Evolutionary conservation across 2,113 vertebrate species (phyloP).

Genomic region (Apodemus sylvaticus): DNA sequence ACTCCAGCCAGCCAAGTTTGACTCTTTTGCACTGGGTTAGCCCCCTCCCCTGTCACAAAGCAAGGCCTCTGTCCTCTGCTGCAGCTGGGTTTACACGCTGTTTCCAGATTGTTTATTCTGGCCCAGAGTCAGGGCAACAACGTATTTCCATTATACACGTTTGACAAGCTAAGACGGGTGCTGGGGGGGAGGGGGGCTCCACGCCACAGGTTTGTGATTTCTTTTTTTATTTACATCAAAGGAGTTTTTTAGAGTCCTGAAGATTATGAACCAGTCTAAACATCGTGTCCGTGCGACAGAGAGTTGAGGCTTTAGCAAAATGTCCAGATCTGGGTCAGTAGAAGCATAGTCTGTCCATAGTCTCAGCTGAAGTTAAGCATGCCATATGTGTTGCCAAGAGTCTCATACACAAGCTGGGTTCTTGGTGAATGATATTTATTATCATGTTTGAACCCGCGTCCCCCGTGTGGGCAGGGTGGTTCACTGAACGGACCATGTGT

Average conservation of each 20-base stretch:
- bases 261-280: conserved; percentile 71
- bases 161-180: conserved; percentile 75
- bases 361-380: not conserved
- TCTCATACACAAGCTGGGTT: not conserved
- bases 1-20: conserved; percentile 69
- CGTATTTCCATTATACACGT: conserved; percentile 81
- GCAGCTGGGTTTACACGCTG: conserved; percentile 84
- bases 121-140: conserved; percentile 79
- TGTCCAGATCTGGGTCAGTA: conserved; percentile 46
- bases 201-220: conserved; percentile 75
- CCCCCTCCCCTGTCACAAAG: conserved; percentile 81
- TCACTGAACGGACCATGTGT: too few relatives aligned
- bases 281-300: conserved; percentile 45
- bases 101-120: conserved; percentile 83
- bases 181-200: conserved; percentile 69
- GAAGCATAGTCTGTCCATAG: not conserved
- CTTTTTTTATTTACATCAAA: conserved; percentile 79
- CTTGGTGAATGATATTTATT: not conserved
- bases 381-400: not conserved
- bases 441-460: not conserved
- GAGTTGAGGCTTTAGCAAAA: conserved; percentile 54
- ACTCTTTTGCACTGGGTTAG: conserved; percentile 78
- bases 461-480: not conserved
- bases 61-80: conserved; percentile 70
- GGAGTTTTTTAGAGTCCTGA: conserved; percentile 73